phyloP scores from a whole-genome alignment of 2,888 invertebrate species.

The Belgica antarctica region DNA sequence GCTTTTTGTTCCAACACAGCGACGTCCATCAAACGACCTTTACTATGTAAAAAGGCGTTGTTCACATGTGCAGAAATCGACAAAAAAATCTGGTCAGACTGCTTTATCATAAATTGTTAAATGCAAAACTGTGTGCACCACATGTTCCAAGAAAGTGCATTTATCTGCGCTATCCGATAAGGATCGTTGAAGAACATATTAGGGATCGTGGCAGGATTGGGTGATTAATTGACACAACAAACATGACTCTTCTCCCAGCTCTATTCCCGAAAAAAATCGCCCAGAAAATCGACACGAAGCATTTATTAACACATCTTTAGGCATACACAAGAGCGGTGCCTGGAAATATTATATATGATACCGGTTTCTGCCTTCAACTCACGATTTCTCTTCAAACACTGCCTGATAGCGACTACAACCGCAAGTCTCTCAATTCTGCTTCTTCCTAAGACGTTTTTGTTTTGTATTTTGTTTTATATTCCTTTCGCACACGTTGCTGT shows the following conservation, averaged over 20 bases:
- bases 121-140: slow-evolving; percentile 16
- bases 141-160: background rate
- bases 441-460: background rate
- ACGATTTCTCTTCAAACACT: slow-evolving; percentile 25
- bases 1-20: background rate
- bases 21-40: slow-evolving; percentile 23
- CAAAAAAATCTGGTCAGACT: slow-evolving; percentile 28
- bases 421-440: slow-evolving; percentile 21
- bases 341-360: slow-evolving; percentile 21
- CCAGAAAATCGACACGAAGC: background rate
- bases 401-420: slow-evolving; percentile 18
- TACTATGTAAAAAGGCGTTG: slow-evolving; percentile 28
- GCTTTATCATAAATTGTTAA: slow-evolving; percentile 22
- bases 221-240: background rate
- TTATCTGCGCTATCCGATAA: background rate
- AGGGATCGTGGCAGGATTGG: background rate
- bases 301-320: background rate
- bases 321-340: background rate
- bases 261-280: slow-evolving; percentile 3
- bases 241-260: slow-evolving; percentile 9
- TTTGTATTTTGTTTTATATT: background rate
- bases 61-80: background rate
- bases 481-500: background rate
- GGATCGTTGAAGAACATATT: background rate
- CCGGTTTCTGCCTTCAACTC: slow-evolving; percentile 20